These are phyloP conservation scores for Protonibea diacanthus DNA, from an alignment of 2,797 vertebrate genomes.

Conservation along the genomic window DNA sequence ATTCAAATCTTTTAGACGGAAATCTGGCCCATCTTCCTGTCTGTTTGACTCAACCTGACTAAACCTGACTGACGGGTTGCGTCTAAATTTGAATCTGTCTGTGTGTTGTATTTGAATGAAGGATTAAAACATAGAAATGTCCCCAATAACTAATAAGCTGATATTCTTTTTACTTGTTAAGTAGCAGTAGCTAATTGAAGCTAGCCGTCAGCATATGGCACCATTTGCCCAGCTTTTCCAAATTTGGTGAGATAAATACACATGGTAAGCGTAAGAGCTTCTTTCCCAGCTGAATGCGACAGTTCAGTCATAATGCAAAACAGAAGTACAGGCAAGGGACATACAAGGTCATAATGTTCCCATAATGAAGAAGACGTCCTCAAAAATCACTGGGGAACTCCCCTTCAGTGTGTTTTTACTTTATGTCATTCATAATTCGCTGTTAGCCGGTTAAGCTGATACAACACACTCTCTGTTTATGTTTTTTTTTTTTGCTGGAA, in stretches of 20 bases:
- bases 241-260: not conserved
- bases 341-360: constrained; percentile 31
- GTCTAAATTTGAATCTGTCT: not conserved
- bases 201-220: not conserved
- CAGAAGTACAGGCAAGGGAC: constrained; percentile 28
- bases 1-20: not conserved
- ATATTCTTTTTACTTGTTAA: not conserved
- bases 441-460: not conserved
- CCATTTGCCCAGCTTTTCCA: not conserved
- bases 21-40: not conserved
- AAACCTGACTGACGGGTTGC: not conserved
- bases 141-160: not conserved
- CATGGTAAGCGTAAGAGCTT: not conserved
- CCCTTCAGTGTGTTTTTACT: constrained; percentile 1
- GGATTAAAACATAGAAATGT: not conserved
- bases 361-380: constrained; percentile 27
- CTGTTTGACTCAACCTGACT: not conserved
- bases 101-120: not conserved
- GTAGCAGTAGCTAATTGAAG: not conserved
- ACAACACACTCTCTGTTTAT: not conserved
- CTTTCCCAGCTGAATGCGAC: not conserved
- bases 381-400: constrained; percentile 34
- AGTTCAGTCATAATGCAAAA: constrained; percentile 28
- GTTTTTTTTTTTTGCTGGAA: constrained; percentile 1
- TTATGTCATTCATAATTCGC: not conserved